Base-by-base conservation (phyloP, 2,797 vertebrate species). In the Eupleurogrammus muticus region DNA sequence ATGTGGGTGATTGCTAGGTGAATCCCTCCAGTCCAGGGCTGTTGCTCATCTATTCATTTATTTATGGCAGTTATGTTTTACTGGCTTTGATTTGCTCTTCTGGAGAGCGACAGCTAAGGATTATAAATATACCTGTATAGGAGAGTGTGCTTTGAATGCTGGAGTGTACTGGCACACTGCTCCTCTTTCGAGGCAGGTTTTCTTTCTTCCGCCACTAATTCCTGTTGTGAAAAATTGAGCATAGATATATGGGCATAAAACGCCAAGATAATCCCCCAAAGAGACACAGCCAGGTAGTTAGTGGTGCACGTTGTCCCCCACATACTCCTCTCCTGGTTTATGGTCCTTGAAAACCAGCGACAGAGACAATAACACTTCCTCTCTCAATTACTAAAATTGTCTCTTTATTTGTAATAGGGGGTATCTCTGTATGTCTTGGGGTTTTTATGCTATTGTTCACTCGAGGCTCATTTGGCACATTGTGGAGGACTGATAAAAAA, bases 1-100 rank as follows among this genome's bases (percentile, higher is more conserved):
- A 92, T 93, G 92, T 85, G 86, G 93, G 93, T 93, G 94, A 93
- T 95, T 95, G 92, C 88, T 76, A 86, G 87, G 91, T 93, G 92
- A 93, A 93, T 94, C 92, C 92, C 94, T 92, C 69, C 87, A 90
- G 66, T 90, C 89, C 90, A 89, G 86, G 86, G 90, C 85, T 91
- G 89, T 90, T 90, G 87, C 89, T 93, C 89, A 90, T 92, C 90
- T 92, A 90, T 92, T 92, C 90, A 93, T 92, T 93, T 92, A 92
- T 93, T 93, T 93, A 92, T 92, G 87, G 90, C 89, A 90, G 88
- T 92, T 93, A 91, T 92, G 90, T 92, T 93, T 92, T 92, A 92
- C 90, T 91, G 89, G 89, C 87, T 91, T 90, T 90, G 89, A 92
- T 93, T 92, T 90, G 89, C 89, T 93, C 88, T 93, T 92, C 91